Evolutionary conservation across 2,797 vertebrate species (phyloP).

Genomic region (Eptatretus atami): DNA sequence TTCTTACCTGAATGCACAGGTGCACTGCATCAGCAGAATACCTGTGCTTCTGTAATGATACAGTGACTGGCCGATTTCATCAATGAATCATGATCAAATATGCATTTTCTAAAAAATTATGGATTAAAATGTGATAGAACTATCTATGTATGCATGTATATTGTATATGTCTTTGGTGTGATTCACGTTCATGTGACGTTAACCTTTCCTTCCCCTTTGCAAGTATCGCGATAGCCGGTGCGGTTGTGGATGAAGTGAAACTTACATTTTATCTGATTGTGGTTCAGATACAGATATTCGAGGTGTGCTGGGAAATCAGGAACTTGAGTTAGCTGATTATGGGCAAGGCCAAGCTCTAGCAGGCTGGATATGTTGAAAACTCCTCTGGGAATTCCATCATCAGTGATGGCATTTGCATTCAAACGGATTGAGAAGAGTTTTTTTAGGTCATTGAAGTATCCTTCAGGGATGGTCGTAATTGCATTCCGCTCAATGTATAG

Average conservation of each 20-base stretch:
- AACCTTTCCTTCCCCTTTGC: too few species aligned
- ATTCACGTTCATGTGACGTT: too few species aligned
- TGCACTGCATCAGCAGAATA: too few species aligned
- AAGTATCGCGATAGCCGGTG: too few species aligned
- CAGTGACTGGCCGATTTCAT: too few species aligned
- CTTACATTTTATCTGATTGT: slow-evolving; percentile 77
- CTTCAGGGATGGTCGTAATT: slow-evolving; percentile 43
- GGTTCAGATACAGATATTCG: slow-evolving; percentile 75
- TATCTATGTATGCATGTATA: too few species aligned
- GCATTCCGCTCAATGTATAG: slow-evolving; percentile 70
- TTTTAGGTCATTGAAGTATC: slow-evolving; percentile 44
- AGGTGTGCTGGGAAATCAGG: slow-evolving; percentile 39
- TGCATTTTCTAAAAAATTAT: too few species aligned
- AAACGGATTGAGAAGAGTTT: slow-evolving; percentile 59
- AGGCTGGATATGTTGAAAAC: slow-evolving; percentile 61
- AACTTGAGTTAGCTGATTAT: slow-evolving; percentile 50
- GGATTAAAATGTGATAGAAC: too few species aligned
- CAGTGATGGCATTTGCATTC: slow-evolving; percentile 61
- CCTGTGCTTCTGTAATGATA: too few species aligned
- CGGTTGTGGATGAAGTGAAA: slow-evolving; percentile 8
- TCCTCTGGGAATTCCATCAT: slow-evolving; percentile 47
- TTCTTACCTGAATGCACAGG: too few species aligned
- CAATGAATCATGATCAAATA: too few species aligned
- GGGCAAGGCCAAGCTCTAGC: slow-evolving; percentile 56
- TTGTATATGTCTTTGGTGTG: too few species aligned